These are phyloP conservation scores for Sebastes steindachneri DNA, from an alignment of 2,797 vertebrate species.

Conservation along the genomic window DNA sequence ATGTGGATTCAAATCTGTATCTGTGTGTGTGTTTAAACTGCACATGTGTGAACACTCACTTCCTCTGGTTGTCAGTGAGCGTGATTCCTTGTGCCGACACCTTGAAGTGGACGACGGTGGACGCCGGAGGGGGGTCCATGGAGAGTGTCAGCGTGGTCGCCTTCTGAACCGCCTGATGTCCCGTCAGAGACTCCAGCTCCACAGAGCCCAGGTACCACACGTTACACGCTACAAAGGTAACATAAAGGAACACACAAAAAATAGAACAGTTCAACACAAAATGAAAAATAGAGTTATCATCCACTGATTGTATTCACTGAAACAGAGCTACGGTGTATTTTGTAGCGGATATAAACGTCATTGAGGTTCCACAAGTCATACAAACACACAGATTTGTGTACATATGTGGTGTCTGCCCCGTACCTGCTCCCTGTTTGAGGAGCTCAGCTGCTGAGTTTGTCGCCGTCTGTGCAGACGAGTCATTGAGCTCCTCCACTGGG, in stretches of 20 bases:
- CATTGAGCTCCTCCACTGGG: slow-evolving; percentile 87
- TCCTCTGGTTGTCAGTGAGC: slow-evolving; percentile 97
- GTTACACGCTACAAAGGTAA: slow-evolving; percentile 87
- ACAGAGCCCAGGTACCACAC: slow-evolving; percentile 96
- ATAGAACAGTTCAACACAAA: neutral
- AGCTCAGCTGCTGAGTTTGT: slow-evolving; percentile 94
- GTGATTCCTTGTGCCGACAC: slow-evolving; percentile 98
- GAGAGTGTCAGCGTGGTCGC: slow-evolving; percentile 86
- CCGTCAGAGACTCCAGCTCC: slow-evolving; percentile 95
- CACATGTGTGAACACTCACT: slow-evolving; percentile 82
- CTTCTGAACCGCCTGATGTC: slow-evolving; percentile 94
- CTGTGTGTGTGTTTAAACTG: neutral
- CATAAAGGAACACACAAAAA: neutral
- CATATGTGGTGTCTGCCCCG: neutral
- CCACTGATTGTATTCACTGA: neutral
- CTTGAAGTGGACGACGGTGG: slow-evolving; percentile 96
- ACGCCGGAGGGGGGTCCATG: slow-evolving; percentile 86
- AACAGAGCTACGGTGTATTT: neutral
- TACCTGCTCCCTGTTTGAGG: slow-evolving; percentile 96
- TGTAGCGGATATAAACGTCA: neutral
- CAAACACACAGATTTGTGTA: neutral
- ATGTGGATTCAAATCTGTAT: neutral
- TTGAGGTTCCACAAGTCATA: neutral
- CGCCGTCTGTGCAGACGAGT: slow-evolving; percentile 85
- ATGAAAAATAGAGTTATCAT: rapidly evolving